These are phyloP conservation scores for Pachliopta kotzebuea DNA, from an alignment of 2,888 invertebrate species.

Conservation along the genomic window DNA sequence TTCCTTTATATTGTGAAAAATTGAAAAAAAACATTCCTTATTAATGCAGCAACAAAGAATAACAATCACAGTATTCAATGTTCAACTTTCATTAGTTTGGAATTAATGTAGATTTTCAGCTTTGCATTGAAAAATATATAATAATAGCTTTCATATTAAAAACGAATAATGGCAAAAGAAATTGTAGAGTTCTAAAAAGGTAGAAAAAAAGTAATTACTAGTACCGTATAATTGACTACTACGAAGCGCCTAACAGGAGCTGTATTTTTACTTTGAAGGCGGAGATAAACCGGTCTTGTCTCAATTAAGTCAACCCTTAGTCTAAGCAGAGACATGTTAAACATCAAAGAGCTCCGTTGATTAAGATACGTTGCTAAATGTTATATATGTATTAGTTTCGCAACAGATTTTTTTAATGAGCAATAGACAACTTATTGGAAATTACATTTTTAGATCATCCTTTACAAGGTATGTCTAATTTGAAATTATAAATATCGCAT, in stretches of 20 bases:
- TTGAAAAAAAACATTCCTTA: background rate
- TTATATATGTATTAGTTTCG: background rate
- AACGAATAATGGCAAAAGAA: conserved; percentile 5
- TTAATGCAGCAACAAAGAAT: no score
- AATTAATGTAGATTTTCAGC: background rate
- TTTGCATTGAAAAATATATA: background rate
- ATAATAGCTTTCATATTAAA: conserved; percentile 3
- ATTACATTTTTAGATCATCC: background rate
- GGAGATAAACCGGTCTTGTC: conserved; percentile 36
- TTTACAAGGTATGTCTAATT: background rate
- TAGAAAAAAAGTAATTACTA: conserved; percentile 28
- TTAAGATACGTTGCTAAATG: conserved; percentile 6
- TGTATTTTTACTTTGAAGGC: conserved; percentile 45
- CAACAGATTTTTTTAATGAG: conserved; percentile 1
- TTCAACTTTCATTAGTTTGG: background rate
- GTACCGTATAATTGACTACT: conserved; percentile 34
- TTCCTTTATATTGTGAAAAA: no score
- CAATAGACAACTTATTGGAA: background rate
- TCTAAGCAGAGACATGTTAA: conserved; percentile 26
- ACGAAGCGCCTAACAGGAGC: conserved; percentile 43
- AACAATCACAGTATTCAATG: background rate
- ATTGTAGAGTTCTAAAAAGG: background rate
- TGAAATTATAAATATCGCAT: background rate
- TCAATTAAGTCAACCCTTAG: conserved; percentile 45
- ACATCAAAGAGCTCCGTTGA: conserved; percentile 14